A percentile compares a stretch with the other conserved stretches of the same genome.
Conservation (phyloP, 2,113 vertebrate genomes). For the Microtus ochrogaster region DNA sequence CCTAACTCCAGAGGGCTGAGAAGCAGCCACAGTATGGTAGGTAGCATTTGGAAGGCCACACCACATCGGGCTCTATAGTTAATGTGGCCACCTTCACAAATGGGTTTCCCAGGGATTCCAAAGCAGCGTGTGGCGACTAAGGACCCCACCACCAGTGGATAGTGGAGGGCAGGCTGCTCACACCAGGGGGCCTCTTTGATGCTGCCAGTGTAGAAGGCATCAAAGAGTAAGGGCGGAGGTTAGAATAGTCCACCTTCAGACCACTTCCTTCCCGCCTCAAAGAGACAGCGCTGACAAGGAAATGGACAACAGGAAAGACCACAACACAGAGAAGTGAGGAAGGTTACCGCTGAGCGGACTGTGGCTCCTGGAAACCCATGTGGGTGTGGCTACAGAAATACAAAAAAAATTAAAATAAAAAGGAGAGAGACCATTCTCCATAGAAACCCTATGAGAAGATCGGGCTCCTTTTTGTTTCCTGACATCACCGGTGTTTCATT, state of each 20-base stretch:
- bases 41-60: too few relatives aligned
- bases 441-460: neutral
- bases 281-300: neutral
- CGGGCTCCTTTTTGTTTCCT: neutral
- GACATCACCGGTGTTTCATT: neutral
- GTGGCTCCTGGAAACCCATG: neutral
- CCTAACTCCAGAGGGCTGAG: neutral
- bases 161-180: neutral
- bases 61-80: accelerated
- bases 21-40: accelerated
- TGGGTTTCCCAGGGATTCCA: neutral
- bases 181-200: neutral
- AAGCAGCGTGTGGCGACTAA: neutral
- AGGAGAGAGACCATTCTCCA: neutral
- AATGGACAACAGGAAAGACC: neutral
- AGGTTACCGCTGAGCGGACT: neutral
- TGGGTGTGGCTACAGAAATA: neutral
- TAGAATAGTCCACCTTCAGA: neutral
- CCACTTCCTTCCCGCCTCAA: neutral
- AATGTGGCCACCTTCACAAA: neutral
- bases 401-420: neutral
- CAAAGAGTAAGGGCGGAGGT: neutral
- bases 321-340: too few relatives aligned
- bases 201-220: neutral
- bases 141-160: neutral